Evolutionary conservation across 2,888 invertebrate genomes (phyloP).

Genomic region (Cephus rjabovi): DNA sequence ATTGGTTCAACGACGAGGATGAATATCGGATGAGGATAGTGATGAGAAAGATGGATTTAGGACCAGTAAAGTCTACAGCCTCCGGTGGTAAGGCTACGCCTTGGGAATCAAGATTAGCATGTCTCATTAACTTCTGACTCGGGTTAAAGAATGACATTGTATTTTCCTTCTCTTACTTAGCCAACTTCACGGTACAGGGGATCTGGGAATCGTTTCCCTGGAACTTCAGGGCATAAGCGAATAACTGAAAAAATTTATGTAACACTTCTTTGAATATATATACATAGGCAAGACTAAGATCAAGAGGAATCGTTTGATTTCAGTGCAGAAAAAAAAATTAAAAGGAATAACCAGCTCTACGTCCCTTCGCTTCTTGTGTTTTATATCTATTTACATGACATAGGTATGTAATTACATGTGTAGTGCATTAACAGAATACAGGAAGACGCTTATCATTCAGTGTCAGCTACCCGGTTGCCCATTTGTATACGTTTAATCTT

Average conservation of each 20-base stretch:
- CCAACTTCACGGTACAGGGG: background rate
- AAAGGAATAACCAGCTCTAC: background rate
- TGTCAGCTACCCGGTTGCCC: background rate
- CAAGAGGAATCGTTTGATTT: background rate
- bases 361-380: background rate
- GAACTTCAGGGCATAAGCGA: background rate
- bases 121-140: constrained; percentile 21
- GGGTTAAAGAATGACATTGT: background rate
- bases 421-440: background rate
- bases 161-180: background rate
- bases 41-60: background rate
- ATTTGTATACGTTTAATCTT: background rate
- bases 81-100: background rate
- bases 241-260: background rate
- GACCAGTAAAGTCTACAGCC: background rate
- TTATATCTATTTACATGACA: background rate
- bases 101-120: constrained; percentile 13
- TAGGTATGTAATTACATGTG: background rate
- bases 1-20: background rate
- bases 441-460: background rate
- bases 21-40: background rate
- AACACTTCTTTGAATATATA: background rate
- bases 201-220: background rate
- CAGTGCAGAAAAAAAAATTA: background rate
- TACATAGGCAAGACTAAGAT: background rate